phyloP scores from a whole-genome alignment of 2,113 vertebrate genomes.

The Danionella cerebrum region DNA sequence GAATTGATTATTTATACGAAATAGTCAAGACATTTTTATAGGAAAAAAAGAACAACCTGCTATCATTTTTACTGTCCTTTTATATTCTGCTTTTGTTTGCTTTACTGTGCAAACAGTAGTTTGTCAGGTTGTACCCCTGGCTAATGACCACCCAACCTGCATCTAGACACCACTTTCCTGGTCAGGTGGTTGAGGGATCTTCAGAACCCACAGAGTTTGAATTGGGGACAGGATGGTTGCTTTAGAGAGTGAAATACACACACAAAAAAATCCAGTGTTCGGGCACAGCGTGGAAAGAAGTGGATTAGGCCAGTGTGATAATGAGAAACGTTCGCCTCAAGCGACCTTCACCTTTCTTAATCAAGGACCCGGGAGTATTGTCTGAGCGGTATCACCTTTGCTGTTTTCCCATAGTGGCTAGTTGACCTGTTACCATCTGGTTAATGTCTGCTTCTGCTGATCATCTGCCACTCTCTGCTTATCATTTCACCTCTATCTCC shows the following conservation, averaged over 20 bases:
- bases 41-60: too few species aligned
- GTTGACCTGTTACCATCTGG: conserved; percentile 51
- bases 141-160: conserved; percentile 35
- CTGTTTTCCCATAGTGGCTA: conserved; percentile 38
- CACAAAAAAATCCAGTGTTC: conserved; percentile 58
- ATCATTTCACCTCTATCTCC: conserved; percentile 46
- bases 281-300: conserved; percentile 46
- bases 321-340: conserved; percentile 40
- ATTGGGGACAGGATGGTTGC: conserved; percentile 53
- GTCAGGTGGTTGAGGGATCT: conserved; percentile 54
- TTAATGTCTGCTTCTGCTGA: conserved; percentile 58
- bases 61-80: neutral
- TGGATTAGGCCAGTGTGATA: conserved; percentile 40
- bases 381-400: conserved; percentile 39
- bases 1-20: too few species aligned
- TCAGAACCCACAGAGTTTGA: conserved; percentile 60
- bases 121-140: conserved; percentile 41
- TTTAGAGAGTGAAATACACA: conserved; percentile 24
- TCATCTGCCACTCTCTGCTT: conserved; percentile 57
- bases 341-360: conserved; percentile 48
- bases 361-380: conserved; percentile 42
- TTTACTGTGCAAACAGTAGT: conserved; percentile 43
- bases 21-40: too few species aligned
- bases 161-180: conserved; percentile 57
- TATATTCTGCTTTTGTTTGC: neutral